Conservation (phyloP, 2,888 invertebrate genomes). For the Amblyjoppa proteus region DNA sequence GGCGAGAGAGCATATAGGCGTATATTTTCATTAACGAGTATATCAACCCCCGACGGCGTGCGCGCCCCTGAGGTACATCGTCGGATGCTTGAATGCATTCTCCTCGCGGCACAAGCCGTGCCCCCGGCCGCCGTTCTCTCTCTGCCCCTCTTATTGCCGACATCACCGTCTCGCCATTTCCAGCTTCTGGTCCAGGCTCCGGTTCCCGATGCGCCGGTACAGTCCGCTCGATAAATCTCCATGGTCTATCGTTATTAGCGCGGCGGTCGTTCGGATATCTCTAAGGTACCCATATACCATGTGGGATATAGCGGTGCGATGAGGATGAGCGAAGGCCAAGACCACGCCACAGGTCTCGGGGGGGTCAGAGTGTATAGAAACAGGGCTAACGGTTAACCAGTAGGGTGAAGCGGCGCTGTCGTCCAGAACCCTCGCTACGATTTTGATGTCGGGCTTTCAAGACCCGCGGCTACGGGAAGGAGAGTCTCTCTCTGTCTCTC, state of each 20-base stretch:
- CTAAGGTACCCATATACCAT: constrained; percentile 18
- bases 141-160: constrained; percentile 28
- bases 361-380: constrained; percentile 17
- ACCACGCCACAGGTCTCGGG: constrained; percentile 37
- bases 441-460: constrained; percentile 15
- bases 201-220: constrained; percentile 28
- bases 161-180: constrained; percentile 36
- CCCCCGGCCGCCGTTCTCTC: constrained; percentile 53
- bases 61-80: constrained; percentile 67
- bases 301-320: background rate
- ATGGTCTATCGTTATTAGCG: constrained; percentile 53
- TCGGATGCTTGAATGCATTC: constrained; percentile 67
- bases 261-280: constrained; percentile 35
- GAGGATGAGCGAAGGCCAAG: constrained; percentile 40
- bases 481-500: constrained; percentile 36
- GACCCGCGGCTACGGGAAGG: background rate
- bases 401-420: constrained; percentile 10
- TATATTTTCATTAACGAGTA: constrained; percentile 76
- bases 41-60: constrained; percentile 68
- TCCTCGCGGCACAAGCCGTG: constrained; percentile 70
- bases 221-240: constrained; percentile 50
- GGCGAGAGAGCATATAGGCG: constrained; percentile 62
- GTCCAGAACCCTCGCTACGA: constrained; percentile 7
- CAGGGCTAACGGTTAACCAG: constrained; percentile 17
- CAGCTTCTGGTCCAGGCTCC: constrained; percentile 49